Conservation (phyloP, 2,797 vertebrate species). For the Alfaro cultratus region DNA sequence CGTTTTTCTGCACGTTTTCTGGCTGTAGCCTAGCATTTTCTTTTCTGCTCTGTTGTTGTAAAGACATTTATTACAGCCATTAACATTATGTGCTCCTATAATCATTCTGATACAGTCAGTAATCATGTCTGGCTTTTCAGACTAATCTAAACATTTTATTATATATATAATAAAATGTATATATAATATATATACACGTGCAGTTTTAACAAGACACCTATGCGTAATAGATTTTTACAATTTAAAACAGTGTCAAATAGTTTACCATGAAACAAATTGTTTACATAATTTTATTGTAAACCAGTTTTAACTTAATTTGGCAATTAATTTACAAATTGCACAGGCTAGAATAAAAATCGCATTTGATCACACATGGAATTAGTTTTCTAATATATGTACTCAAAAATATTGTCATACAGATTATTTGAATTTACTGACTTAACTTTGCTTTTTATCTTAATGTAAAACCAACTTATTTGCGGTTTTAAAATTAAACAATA, state of each 20-base stretch:
- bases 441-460: neutral
- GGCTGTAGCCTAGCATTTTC: neutral
- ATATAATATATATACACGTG: neutral
- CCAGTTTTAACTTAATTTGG: neutral
- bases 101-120: neutral
- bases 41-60: neutral
- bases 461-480: neutral
- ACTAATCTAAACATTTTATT: neutral
- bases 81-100: too few species aligned
- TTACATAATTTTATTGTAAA: neutral
- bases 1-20: neutral
- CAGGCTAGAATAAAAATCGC: neutral
- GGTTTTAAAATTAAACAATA: neutral
- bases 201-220: neutral
- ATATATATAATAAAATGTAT: neutral
- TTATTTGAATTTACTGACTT: neutral
- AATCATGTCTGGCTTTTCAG: neutral
- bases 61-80: neutral
- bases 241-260: neutral
- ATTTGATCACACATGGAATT: neutral
- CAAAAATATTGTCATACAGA: neutral
- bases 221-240: neutral
- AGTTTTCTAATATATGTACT: neutral
- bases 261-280: neutral
- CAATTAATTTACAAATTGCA: neutral